phyloP scores from a whole-genome alignment of 2,888 invertebrate genomes.

The Patella ulyssiponensis region DNA sequence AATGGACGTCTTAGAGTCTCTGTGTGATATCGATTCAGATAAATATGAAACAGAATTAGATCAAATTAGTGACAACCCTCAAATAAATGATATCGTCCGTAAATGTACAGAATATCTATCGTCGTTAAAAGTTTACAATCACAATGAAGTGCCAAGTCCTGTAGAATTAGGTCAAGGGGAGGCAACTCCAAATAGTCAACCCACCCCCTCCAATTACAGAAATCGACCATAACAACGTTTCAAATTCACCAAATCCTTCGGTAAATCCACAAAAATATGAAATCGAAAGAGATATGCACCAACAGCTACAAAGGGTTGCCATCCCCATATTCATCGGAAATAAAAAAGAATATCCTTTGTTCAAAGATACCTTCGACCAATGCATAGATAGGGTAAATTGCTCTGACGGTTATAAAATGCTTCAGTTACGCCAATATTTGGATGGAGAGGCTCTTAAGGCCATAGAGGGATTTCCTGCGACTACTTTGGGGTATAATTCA shows the following conservation, averaged over 20 bases:
- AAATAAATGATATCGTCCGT: neutral
- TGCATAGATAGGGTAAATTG: neutral
- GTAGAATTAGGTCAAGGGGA: neutral
- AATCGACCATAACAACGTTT: no score
- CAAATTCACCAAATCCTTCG: no score
- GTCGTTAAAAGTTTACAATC: neutral
- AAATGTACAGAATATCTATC: neutral
- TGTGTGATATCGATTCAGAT: conserved; percentile 2
- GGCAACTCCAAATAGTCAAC: neutral
- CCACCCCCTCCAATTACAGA: no score
- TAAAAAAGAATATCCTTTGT: neutral
- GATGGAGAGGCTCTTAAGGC: neutral
- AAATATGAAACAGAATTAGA: neutral
- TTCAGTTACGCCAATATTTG: neutral
- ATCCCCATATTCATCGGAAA: neutral
- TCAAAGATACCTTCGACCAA: conserved; percentile 5
- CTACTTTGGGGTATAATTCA: neutral
- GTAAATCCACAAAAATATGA: neutral
- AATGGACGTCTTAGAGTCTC: neutral
- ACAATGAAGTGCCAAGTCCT: no score
- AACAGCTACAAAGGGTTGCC: neutral
- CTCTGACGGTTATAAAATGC: neutral
- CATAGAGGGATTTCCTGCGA: neutral
- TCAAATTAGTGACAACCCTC: neutral
- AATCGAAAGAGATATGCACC: neutral